A percentile compares a stretch with the other conserved stretches of the same genome.
phyloP scores from a whole-genome alignment of 2,888 invertebrate genomes.

The Dynastes hyllus region DNA sequence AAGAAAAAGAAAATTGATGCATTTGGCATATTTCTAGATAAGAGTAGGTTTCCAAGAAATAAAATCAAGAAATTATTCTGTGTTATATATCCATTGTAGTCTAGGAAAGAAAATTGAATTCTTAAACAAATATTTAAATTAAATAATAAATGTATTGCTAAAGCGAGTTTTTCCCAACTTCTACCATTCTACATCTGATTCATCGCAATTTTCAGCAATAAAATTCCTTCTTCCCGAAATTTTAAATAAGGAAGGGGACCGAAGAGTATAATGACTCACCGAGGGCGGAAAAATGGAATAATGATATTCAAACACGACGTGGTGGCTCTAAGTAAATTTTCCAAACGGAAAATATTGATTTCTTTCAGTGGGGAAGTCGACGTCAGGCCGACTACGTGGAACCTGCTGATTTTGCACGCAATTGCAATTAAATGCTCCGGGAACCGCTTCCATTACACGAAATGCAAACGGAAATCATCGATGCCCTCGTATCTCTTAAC shows the following conservation, averaged over 20 bases:
- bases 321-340: slow-evolving; percentile 20
- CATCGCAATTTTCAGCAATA: not conserved
- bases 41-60: too few relatives aligned
- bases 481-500: not conserved
- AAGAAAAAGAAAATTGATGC: too few relatives aligned
- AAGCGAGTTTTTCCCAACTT: too few relatives aligned
- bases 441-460: slow-evolving; percentile 13
- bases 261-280: slow-evolving; percentile 9
- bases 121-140: too few relatives aligned
- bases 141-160: too few relatives aligned
- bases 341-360: slow-evolving; percentile 35
- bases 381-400: not conserved
- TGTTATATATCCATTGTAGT: too few relatives aligned
- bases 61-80: too few relatives aligned
- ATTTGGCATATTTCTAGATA: too few relatives aligned
- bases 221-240: slow-evolving; percentile 18
- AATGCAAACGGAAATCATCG: slow-evolving; percentile 4
- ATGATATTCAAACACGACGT: slow-evolving; percentile 28
- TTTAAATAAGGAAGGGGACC: slow-evolving; percentile 8
- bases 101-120: too few relatives aligned
- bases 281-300: slow-evolving; percentile 13
- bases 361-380: not conserved
- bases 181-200: not conserved
- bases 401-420: slow-evolving; percentile 16
- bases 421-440: slow-evolving; percentile 26